Evolutionary conservation across 2,113 vertebrate species (phyloP).

Genomic region (Pelvicachromis taeniatus): DNA sequence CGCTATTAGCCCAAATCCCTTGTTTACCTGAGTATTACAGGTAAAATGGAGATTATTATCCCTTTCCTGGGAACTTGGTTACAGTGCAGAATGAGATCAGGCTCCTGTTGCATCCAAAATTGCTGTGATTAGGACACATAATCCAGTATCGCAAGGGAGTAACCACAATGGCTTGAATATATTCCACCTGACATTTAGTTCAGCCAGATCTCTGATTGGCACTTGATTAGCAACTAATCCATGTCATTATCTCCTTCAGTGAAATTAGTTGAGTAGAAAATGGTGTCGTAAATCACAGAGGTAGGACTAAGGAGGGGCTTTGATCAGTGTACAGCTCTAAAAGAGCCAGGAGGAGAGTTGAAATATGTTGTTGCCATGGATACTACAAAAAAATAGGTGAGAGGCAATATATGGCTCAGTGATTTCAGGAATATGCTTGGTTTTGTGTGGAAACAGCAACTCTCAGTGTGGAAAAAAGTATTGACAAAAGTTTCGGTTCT

Average conservation of each 20-base stretch:
- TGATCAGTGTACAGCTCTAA: slow-evolving; percentile 42
- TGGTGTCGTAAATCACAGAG: slow-evolving; percentile 83
- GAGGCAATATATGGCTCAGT: slow-evolving; percentile 17
- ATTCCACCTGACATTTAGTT: slow-evolving; percentile 85
- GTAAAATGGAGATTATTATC: slow-evolving; percentile 74
- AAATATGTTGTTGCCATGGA: slow-evolving; percentile 60
- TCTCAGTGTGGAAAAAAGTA: neutral
- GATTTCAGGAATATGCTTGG: slow-evolving; percentile 11
- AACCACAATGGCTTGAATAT: slow-evolving; percentile 49
- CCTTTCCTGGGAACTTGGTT: slow-evolving; percentile 66
- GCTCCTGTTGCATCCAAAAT: slow-evolving; percentile 54
- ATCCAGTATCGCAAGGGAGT: slow-evolving; percentile 51
- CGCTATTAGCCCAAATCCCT: slow-evolving; percentile 70
- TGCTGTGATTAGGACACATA: slow-evolving; percentile 60
- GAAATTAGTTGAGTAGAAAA: slow-evolving; percentile 91
- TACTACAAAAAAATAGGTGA: slow-evolving; percentile 48
- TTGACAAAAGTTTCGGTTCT: slow-evolving; percentile 1
- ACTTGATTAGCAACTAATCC: slow-evolving; percentile 94
- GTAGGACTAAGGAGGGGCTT: slow-evolving; percentile 59
- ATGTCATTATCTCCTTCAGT: slow-evolving; percentile 90
- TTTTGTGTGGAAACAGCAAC: neutral
- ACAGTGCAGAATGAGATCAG: slow-evolving; percentile 27
- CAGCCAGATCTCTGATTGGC: slow-evolving; percentile 89
- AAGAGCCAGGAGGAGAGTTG: slow-evolving; percentile 36
- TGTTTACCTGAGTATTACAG: slow-evolving; percentile 68